Percentiles rank a stretch among this genome's conserved stretches.
Conservation (phyloP, 92 coral and sea anemone genomes). For the Paramuricea clavata region DNA sequence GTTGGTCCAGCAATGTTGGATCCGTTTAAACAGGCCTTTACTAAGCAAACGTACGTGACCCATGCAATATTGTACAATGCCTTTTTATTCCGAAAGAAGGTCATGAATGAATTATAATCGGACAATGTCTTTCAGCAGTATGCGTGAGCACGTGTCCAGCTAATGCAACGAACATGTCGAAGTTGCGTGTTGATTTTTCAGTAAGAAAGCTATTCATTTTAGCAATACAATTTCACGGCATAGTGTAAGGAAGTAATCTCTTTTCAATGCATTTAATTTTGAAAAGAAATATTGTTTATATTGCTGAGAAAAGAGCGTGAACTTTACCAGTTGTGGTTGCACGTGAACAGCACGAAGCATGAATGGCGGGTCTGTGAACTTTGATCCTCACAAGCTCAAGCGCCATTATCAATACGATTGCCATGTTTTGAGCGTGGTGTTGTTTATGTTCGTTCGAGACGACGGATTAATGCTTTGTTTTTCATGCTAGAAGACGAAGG, state of each 20-base stretch:
- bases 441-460: background rate
- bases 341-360: constrained; percentile 44
- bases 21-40: no score
- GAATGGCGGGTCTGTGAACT: constrained; percentile 17
- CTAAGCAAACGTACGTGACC: no score
- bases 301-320: constrained; percentile 11
- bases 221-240: background rate
- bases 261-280: background rate
- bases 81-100: background rate
- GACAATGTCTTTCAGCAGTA: background rate
- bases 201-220: background rate
- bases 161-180: background rate
- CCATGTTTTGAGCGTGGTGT: background rate
- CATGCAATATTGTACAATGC: no score
- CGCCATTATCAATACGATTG: background rate
- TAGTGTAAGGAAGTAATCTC: background rate
- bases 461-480: background rate
- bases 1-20: no score
- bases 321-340: background rate
- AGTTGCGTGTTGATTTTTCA: background rate
- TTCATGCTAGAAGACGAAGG: constrained; percentile 49
- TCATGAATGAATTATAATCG: background rate
- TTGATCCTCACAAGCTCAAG: constrained; percentile 22
- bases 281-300: background rate
- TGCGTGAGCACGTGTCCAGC: constrained; percentile 9